Base-by-base conservation (phyloP, 2,888 invertebrate genomes). In the Andrena trimmerana region DNA sequence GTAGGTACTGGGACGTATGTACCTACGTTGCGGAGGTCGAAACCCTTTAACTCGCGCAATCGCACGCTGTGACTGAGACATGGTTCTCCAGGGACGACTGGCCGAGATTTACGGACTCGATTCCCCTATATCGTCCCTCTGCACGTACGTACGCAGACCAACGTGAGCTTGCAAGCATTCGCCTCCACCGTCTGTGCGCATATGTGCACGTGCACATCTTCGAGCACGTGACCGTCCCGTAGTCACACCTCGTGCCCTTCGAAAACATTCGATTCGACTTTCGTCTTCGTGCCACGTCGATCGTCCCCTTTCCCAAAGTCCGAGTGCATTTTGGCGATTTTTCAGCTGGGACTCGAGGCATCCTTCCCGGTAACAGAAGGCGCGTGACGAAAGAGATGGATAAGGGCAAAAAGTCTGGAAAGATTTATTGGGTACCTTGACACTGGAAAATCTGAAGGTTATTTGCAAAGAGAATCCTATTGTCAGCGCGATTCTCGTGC, bases 51-150 rank as follows among this genome's bases (percentile, higher is more conserved):
- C 92, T 93, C 92, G 90, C 85, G 90, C 90, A 90, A 89, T 89
- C 91, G 88, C 83, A 90, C 85, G 83, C 90, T 93, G 94, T 93
- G 92, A 94, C 93, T 94, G 93, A 93, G 92, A 91, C 93, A 94
- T 93, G 91, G 92, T 90, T 88, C 94, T 91, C 93, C 71, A 50
- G 92, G 90, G 93, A 90, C 87, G 88, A 78, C 85, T 84, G 86
- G 83, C 86, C 86, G 91, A 92, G 93, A 93, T 93, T 93, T 93
- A 93, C 92, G 91, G 89, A 91, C 89, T 78, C 83, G 76, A 79
- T 86, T 86, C 76, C 74, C 75, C 73, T 86, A 81, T 85, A 90
- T 87, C 87, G 87, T 63, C 67, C 63, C 62, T 59, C n/a, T 66
- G 50, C 75, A 81, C 80, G 70, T 69, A 73, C 36, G 42, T 48